Base-by-base conservation (phyloP, 2,888 invertebrate genomes). In the Microctonus aethiopoides region DNA sequence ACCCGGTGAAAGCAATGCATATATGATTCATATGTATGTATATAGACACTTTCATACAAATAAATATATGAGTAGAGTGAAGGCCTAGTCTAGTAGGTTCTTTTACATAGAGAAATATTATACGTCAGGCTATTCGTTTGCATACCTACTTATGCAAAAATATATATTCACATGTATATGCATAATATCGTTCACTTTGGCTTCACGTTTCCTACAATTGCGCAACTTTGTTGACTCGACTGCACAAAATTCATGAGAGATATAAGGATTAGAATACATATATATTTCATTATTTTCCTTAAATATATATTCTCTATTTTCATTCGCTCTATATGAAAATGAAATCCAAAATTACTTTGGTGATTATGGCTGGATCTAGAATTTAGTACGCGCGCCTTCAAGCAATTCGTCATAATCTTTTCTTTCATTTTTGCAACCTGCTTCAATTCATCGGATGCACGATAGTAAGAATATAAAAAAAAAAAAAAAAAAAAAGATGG, bases 341-440 rank as follows among this genome's bases (percentile, higher is more conserved):
- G 78, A 75, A 76, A 71, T 68, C 68, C 75, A 76, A 16, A 79
- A 80, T 78, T 73, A 74, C 76, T 77, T 72, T 67, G 73, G 60
- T 74, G 76, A 79, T 80, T 80, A 78, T 75, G 57, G 32, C n/a
- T 34, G 32, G 16, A 1, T 16, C 29, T n/a, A n/a, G n/a, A n/a
- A n/a, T n/a, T n/a, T n/a, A 16, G 13, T 16, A 9, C 13, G 2
- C 13, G 2, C 9, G 9, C 32, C 10, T n/a, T 57, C 29, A 6
- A 16, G 68, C 71, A 69, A 75, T 70, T 75, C 72, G 75, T 74
- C 76, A 75, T 77, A 76, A 79, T 78, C 76, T 76, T 20, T 46
- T 41, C 32, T 63, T 63, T 63, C 51, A 63, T 63, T 51, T 11
- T 20, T 46, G 32, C 51, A 63, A 46, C 20, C 26, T 46, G 20